phyloP scores from a whole-genome alignment of 2,797 vertebrate species.

The Dallia pectoralis region DNA sequence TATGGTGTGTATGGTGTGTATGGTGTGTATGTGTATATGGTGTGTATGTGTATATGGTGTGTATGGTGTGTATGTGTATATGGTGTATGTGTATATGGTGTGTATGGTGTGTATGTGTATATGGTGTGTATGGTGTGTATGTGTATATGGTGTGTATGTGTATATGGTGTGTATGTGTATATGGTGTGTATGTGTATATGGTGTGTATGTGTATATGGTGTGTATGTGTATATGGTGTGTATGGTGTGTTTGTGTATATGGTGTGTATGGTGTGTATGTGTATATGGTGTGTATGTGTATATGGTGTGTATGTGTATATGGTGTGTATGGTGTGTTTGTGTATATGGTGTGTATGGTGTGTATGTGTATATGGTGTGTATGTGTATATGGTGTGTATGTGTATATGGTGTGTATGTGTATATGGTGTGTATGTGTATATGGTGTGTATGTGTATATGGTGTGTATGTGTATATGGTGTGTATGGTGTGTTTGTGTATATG shows the following conservation, averaged over 20 bases:
- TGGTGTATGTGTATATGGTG: not conserved
- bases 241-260: not conserved
- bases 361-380: not conserved
- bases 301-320: not conserved
- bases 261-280: conserved; percentile 24
- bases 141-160: not conserved
- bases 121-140: no score
- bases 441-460: not conserved
- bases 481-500: not conserved
- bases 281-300: not conserved
- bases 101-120: not conserved
- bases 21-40: not conserved
- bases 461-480: not conserved
- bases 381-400: not conserved
- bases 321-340: not conserved
- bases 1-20: not conserved
- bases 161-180: conserved; percentile 11
- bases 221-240: not conserved
- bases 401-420: not conserved
- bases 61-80: conserved; percentile 26
- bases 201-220: not conserved
- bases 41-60: not conserved
- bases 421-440: conserved; percentile 35
- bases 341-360: conserved; percentile 20
- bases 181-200: conserved; percentile 23